phyloP scores from a whole-genome alignment of 2,113 vertebrate genomes.

The Nannobrachium achirus region DNA sequence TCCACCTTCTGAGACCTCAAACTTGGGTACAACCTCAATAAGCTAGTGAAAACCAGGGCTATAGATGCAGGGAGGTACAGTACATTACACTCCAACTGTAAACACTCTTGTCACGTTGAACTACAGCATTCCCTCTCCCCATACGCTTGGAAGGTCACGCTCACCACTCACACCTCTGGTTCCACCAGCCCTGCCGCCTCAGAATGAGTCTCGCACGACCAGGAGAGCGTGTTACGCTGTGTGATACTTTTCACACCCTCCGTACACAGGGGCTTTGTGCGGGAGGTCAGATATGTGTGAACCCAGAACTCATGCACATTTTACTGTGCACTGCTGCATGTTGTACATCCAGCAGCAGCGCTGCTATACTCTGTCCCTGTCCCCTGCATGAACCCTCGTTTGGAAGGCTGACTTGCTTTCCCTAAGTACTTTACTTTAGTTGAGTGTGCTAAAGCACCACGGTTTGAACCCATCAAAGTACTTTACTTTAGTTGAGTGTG shows the following conservation, averaged over 20 bases:
- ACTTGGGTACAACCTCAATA: no score
- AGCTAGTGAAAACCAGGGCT: no score
- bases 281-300: constrained; percentile 65
- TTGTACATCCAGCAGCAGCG: not conserved
- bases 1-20: no score
- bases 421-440: constrained; percentile 23
- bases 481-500: constrained; percentile 15
- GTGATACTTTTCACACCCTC: constrained; percentile 59
- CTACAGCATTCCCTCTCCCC: constrained; percentile 9
- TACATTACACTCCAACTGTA: constrained; percentile 19
- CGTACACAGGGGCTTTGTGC: constrained; percentile 38
- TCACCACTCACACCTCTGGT: constrained; percentile 31
- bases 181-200: constrained; percentile 25
- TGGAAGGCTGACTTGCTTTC: constrained; percentile 24
- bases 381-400: constrained; percentile 57
- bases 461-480: constrained; percentile 51
- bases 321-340: constrained; percentile 40
- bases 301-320: constrained; percentile 67
- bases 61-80: no score
- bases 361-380: constrained; percentile 23
- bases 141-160: constrained; percentile 36
- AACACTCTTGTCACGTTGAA: constrained; percentile 23
- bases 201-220: constrained; percentile 30
- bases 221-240: constrained; percentile 44
- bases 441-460: constrained; percentile 20